Base-by-base conservation (phyloP, 1,140 invertebrate genomes). In the Zaprionus inermis region DNA sequence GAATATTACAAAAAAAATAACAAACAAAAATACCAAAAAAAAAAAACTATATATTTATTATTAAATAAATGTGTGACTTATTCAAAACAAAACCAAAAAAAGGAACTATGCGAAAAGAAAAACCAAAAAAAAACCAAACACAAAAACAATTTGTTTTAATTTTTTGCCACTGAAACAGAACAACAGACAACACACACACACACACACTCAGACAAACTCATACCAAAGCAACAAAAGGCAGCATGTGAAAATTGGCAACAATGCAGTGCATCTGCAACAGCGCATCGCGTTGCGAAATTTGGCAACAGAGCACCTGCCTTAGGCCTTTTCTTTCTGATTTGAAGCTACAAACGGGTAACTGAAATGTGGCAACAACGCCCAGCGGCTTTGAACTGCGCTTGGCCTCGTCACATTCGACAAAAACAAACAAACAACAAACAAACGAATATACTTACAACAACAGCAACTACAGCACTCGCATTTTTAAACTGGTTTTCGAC, bases 61-160 rank as follows among this genome's bases (percentile, higher is more conserved):
- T 83, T 83, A 76, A 85, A 85, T 85, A 85, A 81, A 85, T 85
- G 82, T 86, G 82, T 85, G 82, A 85, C 78, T 78, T 85, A 85
- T 80, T 85, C 60, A 79, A 88, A 82, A 86, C 77, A 51, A 49
- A 36, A 51, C 57, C 76, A 88, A 86, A 79, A 49, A 36, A 51
- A 32, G 34, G 32, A 86, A 78, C 75, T 70, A 79, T 83, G 71
- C 79, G 70, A 86, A 83, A 59, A 66, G 70, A 71, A 67, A 49
- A 72, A 51, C 30, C 14, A 18, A 61, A 57, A 64, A 71, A 85
- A 78, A 78, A 49, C 38, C 14, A 64, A 65, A 52, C 38, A 36
- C 10, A 79, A 88, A 81, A 60, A 74, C 22, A 73, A 73, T 70
- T 88, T 76, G 74, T 89, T 88, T 88, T 72, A 59, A 69, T 86